A percentile compares a stretch with the other conserved stretches of the same genome.
phyloP scores from a whole-genome alignment of 2,888 invertebrate genomes.

The Watsonalla binaria region DNA sequence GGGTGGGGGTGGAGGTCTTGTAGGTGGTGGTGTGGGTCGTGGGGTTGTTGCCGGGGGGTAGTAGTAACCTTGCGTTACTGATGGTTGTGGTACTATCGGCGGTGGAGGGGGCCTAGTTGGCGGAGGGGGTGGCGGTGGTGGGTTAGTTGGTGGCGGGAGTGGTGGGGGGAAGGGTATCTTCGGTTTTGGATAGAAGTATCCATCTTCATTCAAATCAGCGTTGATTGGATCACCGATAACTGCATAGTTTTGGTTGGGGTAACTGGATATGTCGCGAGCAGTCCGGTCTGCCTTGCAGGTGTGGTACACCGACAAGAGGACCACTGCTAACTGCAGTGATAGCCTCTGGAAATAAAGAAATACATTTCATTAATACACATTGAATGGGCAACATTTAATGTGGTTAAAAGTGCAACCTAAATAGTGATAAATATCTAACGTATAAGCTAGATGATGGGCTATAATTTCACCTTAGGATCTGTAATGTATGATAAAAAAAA shows the following conservation, averaged over 20 bases:
- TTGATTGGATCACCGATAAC: conserved; percentile 58
- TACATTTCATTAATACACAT: not conserved
- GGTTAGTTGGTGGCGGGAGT: conserved; percentile 18
- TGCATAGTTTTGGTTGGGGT: conserved; percentile 61
- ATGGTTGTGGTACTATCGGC: conserved; percentile 2
- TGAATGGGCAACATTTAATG: too few relatives aligned
- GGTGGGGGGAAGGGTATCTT: conserved; percentile 64
- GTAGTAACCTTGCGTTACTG: conserved; percentile 7
- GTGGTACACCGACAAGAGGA: conserved; percentile 61
- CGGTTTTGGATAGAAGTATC: conserved; percentile 70
- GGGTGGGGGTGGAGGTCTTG: conserved; percentile 8
- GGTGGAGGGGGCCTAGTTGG: conserved; percentile 19
- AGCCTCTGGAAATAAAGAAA: conserved; percentile 59
- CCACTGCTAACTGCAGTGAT: conserved; percentile 68
- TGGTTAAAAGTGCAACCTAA: too few relatives aligned
- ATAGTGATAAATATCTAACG: too few relatives aligned
- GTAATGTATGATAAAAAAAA: too few relatives aligned
- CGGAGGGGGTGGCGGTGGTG: conserved; percentile 18
- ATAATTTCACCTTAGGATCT: too few relatives aligned
- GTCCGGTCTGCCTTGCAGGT: conserved; percentile 55
- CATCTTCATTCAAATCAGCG: conserved; percentile 62
- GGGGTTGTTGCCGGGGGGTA: conserved; percentile 12
- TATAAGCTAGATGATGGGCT: too few relatives aligned
- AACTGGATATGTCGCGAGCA: conserved; percentile 51
- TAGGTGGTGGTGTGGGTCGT: conserved; percentile 10